Conservation (phyloP, 1,140 invertebrate species). For the Bombus waltoni region DNA sequence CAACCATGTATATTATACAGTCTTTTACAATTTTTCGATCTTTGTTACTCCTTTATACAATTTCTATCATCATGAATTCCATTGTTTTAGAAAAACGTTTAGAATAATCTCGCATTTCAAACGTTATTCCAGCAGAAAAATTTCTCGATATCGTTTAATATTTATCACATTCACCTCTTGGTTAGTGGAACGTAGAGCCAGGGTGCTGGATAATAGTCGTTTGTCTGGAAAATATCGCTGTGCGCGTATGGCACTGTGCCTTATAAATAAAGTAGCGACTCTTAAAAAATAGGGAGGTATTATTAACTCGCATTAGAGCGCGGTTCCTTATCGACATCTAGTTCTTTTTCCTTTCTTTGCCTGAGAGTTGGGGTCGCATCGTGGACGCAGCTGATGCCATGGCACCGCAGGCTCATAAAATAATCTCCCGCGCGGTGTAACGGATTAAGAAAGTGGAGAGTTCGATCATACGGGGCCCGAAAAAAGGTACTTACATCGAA, state of each 20-base stretch:
- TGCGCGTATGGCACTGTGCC: slow-evolving; percentile 62
- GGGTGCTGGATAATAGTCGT: slow-evolving; percentile 52
- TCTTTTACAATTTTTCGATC: too few relatives aligned
- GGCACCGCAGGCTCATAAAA: slow-evolving; percentile 74
- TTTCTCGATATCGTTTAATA: neutral
- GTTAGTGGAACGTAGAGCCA: slow-evolving; percentile 23
- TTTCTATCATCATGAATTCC: too few relatives aligned
- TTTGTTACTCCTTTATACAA: too few relatives aligned
- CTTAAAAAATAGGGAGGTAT: slow-evolving; percentile 77
- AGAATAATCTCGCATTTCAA: neutral
- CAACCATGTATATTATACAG: too few relatives aligned
- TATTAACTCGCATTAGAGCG: slow-evolving; percentile 78
- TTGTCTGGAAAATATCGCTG: slow-evolving; percentile 62
- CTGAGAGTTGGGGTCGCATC: slow-evolving; percentile 44
- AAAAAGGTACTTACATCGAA: slow-evolving; percentile 39
- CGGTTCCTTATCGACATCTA: slow-evolving; percentile 49
- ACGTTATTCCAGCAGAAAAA: neutral
- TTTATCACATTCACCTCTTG: neutral
- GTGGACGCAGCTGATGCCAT: slow-evolving; percentile 75
- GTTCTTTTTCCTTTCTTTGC: slow-evolving; percentile 16
- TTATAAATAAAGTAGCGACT: slow-evolving; percentile 77
- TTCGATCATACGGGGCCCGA: slow-evolving; percentile 2
- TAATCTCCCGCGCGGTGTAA: slow-evolving; percentile 67
- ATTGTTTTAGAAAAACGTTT: too few relatives aligned
- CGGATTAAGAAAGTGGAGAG: slow-evolving; percentile 67